A percentile compares a stretch with the other conserved stretches of the same genome.
Evolutionary conservation across 2,797 vertebrate species (phyloP).

Genomic region (Lithobates sylvaticus): DNA sequence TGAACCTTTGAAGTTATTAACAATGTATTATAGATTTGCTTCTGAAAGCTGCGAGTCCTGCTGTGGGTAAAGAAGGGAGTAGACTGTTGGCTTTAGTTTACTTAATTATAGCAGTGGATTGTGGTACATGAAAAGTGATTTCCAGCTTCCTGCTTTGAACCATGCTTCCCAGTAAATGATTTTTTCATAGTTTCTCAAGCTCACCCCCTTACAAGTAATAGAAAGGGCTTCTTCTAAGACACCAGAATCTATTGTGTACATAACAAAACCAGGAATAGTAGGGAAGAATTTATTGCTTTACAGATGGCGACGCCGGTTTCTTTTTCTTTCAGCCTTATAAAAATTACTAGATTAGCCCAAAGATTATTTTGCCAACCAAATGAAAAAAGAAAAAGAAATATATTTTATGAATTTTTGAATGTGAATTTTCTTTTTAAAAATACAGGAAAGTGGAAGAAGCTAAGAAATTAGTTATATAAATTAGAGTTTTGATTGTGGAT

Average conservation of each 20-base stretch:
- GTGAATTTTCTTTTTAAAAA: not conserved
- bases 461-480: not conserved
- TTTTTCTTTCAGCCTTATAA: slow-evolving; percentile 16
- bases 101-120: slow-evolving; percentile 54
- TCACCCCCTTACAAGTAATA: slow-evolving; percentile 45
- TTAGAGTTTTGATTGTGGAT: not conserved
- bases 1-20: slow-evolving; percentile 61
- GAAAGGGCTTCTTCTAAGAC: slow-evolving; percentile 41
- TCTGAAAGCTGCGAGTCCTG: slow-evolving; percentile 46
- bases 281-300: slow-evolving; percentile 43
- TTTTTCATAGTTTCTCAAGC: slow-evolving; percentile 54
- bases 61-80: slow-evolving; percentile 60
- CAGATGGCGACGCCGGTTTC: slow-evolving; percentile 47
- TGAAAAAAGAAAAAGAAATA: not conserved
- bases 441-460: not conserved
- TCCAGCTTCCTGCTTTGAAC: slow-evolving; percentile 52
- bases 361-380: slow-evolving; percentile 22
- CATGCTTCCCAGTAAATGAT: slow-evolving; percentile 46
- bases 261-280: slow-evolving; percentile 49
- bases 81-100: slow-evolving; percentile 55
- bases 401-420: not conserved
- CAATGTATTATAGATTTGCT: slow-evolving; percentile 55
- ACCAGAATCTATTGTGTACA: slow-evolving; percentile 38
- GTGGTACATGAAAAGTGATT: slow-evolving; percentile 59
- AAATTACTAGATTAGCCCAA: slow-evolving; percentile 23